These are phyloP conservation scores for Tinamus major DNA, from an alignment of 2,797 vertebrate genomes.

Conservation along the genomic window DNA sequence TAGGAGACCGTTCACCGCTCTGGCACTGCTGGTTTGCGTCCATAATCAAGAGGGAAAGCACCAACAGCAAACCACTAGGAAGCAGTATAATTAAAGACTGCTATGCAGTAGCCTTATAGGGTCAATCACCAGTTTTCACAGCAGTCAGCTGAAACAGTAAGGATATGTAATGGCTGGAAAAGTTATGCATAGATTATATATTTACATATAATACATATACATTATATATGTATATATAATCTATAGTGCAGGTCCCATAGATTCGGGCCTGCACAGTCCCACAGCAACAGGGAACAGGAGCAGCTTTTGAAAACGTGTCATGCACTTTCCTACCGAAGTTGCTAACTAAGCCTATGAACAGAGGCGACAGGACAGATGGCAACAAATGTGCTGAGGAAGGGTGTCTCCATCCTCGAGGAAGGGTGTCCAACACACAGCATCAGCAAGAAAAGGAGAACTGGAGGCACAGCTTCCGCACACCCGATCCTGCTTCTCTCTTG, in stretches of 20 bases:
- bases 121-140: slow-evolving; percentile 59
- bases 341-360: slow-evolving; percentile 64
- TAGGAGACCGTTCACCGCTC: slow-evolving; percentile 14
- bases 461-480: slow-evolving; percentile 3
- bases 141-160: slow-evolving; percentile 42
- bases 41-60: slow-evolving; percentile 49
- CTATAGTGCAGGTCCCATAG: not conserved
- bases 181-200: not conserved
- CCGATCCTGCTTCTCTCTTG: slow-evolving; percentile 26
- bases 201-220: no score
- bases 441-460: slow-evolving; percentile 60
- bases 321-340: slow-evolving; percentile 49
- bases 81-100: slow-evolving; percentile 63
- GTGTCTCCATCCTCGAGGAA: slow-evolving; percentile 58
- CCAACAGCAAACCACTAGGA: slow-evolving; percentile 53
- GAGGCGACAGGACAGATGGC: slow-evolving; percentile 68
- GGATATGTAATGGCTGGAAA: slow-evolving; percentile 34
- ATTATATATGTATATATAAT: no score
- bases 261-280: not conserved
- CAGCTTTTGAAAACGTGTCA: slow-evolving; percentile 26
- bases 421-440: slow-evolving; percentile 41
- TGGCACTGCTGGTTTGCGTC: slow-evolving; percentile 37
- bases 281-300: slow-evolving; percentile 58
- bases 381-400: slow-evolving; percentile 62
- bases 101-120: slow-evolving; percentile 22